These are phyloP conservation scores for Papilio polytes DNA, from an alignment of 1,140 invertebrate genomes.

Conservation along the genomic window DNA sequence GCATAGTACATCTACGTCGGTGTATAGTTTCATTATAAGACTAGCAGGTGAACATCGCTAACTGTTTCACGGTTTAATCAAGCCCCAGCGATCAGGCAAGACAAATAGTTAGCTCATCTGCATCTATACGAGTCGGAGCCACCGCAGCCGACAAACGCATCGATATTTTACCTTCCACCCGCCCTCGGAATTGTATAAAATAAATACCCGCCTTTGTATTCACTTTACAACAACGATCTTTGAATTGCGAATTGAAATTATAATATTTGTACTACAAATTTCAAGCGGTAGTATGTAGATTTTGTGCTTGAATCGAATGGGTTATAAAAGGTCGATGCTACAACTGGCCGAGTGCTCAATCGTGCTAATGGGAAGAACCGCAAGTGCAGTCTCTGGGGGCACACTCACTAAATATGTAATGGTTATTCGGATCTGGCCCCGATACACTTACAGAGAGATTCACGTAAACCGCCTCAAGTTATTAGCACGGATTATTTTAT, in stretches of 20 bases:
- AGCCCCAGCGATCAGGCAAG: conserved; percentile 78
- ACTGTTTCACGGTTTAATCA: conserved; percentile 82
- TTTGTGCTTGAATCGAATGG: conserved; percentile 41
- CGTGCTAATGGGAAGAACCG: conserved; percentile 75
- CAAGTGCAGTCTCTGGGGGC: conserved; percentile 70
- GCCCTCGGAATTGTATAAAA: conserved; percentile 29
- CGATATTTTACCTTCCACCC: conserved; percentile 56
- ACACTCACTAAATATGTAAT: conserved; percentile 76
- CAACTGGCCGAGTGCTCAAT: conserved; percentile 63
- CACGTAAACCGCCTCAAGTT: conserved; percentile 56
- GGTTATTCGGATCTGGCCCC: conserved; percentile 62
- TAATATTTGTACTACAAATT: conserved; percentile 14
- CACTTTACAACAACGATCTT: conserved; percentile 49
- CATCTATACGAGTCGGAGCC: conserved; percentile 78
- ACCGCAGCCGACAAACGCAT: conserved; percentile 60
- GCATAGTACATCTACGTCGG: conserved; percentile 33
- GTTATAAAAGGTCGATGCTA: conserved; percentile 37
- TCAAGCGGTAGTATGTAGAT: conserved; percentile 37
- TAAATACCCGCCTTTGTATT: conserved; percentile 44
- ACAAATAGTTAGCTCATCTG: conserved; percentile 82
- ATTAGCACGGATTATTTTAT: conserved; percentile 45
- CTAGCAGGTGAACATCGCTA: conserved; percentile 64
- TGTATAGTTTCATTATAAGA: conserved; percentile 48
- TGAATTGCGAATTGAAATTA: conserved; percentile 26
- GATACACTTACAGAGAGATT: conserved; percentile 57